phyloP scores from a whole-genome alignment of 2,113 vertebrate species.

The Oxygymnocypris stewartii region DNA sequence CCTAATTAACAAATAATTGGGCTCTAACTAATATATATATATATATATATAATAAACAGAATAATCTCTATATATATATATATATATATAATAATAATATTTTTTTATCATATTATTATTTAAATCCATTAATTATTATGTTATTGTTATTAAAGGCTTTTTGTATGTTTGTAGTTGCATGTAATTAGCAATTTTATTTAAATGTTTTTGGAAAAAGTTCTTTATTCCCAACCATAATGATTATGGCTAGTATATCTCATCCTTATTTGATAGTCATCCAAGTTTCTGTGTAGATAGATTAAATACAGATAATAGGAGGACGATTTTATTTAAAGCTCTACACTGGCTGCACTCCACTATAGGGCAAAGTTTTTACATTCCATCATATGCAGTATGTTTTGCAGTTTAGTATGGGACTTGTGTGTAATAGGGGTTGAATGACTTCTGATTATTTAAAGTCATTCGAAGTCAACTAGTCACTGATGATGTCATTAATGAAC shows the following conservation, averaged over 20 bases:
- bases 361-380: not conserved
- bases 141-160: slow-evolving; percentile 51
- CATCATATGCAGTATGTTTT: not conserved
- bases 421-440: not conserved
- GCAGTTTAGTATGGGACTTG: slow-evolving; percentile 11
- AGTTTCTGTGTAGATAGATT: slow-evolving; percentile 58
- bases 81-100: too few species aligned
- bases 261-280: slow-evolving; percentile 41
- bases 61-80: too few species aligned
- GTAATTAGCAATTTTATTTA: not conserved
- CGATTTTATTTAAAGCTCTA: slow-evolving; percentile 50
- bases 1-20: not conserved
- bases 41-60: too few species aligned
- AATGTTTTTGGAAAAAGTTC: slow-evolving; percentile 10
- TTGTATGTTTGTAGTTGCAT: slow-evolving; percentile 20
- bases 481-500: too few species aligned
- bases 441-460: too few species aligned
- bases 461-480: too few species aligned
- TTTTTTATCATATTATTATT: not conserved
- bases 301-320: slow-evolving; percentile 53
- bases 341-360: slow-evolving; percentile 45
- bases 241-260: slow-evolving; percentile 3
- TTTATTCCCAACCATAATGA: slow-evolving; percentile 53
- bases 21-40: not conserved
- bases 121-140: slow-evolving; percentile 53